Base-by-base conservation (phyloP, 2,888 invertebrate species). In the Drosophila tanythrix region DNA sequence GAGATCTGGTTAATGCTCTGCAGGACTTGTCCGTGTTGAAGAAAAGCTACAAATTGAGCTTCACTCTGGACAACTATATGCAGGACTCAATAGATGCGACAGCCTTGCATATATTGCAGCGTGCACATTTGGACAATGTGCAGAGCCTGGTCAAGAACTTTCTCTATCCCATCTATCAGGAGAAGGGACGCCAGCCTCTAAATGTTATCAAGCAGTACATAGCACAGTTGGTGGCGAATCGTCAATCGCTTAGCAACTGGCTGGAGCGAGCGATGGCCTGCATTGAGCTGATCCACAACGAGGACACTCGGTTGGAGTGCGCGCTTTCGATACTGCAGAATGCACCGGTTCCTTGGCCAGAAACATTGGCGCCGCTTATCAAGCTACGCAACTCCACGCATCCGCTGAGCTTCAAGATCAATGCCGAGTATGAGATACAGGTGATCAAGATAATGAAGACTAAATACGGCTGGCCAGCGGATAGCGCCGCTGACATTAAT, bases 291-390 rank as follows among this genome's bases (percentile, higher is more conserved):
- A 71, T 93, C 7, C 92, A 93, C 57, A 93, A 92, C 62, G 93
- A 93, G 65, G 92, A 93, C 57, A 92, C 91, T 51, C 93, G 93
- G n/a, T 68, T 93, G 33, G 88, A 91, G 59, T 89, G 91, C 50
- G 91, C 93, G 0, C 72, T 93, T 36, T 78, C 89, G 3, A 92
- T 93, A 13, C 76, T 93, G 6, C 92, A 93, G 84, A 87, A 90
- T 18, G 88, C 93, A 0, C 92, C 93, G 7, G 93, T 93, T 1
- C 93, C 93, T 0, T 93, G 93, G 93, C 91, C 93, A 0, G 92
- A 92, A 0, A 74, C 83, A 1, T 71, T 93, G 1, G 76, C 82
- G 0, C 90, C 93, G 0, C 80, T 93, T 0, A 81, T 92, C 3
- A 91, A 91, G 70, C 67, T 93, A 5, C 90, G 93, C n/a, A 88